Evolutionary conservation across 2,113 vertebrate species (phyloP).

Genomic region (Hiodon tergisus): DNA sequence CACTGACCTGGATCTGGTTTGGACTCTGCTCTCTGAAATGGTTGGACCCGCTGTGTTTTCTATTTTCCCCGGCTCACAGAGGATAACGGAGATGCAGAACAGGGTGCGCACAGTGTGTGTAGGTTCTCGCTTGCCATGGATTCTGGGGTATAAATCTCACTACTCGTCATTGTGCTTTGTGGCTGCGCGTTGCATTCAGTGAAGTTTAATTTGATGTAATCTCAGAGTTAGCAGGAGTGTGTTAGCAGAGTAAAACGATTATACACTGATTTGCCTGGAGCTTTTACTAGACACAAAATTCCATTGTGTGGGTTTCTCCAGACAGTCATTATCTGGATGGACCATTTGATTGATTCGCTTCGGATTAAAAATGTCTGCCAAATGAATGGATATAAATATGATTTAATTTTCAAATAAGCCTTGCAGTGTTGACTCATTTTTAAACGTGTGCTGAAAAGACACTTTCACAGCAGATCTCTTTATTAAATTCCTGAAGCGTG

Average conservation of each 20-base stretch:
- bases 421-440: background rate
- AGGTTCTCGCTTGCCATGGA: background rate
- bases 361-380: too few relatives aligned
- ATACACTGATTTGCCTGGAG: conserved; percentile 10
- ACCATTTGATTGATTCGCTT: too few relatives aligned
- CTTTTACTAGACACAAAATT: conserved; percentile 15
- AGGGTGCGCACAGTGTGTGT: background rate
- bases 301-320: conserved; percentile 18
- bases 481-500: too few relatives aligned
- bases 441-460: background rate
- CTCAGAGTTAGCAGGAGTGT: background rate
- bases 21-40: background rate
- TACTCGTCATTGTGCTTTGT: background rate
- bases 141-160: background rate
- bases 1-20: conserved; percentile 9
- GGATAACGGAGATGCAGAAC: background rate
- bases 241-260: conserved; percentile 18
- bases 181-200: background rate
- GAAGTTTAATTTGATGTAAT: background rate
- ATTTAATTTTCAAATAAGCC: conserved; percentile 8
- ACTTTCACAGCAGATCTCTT: too few relatives aligned
- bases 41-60: background rate
- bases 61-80: background rate
- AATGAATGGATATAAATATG: too few relatives aligned
- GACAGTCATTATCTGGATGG: background rate